These are phyloP conservation scores for Trachelus tabidus DNA, from an alignment of 2,888 invertebrate species.

Conservation along the genomic window DNA sequence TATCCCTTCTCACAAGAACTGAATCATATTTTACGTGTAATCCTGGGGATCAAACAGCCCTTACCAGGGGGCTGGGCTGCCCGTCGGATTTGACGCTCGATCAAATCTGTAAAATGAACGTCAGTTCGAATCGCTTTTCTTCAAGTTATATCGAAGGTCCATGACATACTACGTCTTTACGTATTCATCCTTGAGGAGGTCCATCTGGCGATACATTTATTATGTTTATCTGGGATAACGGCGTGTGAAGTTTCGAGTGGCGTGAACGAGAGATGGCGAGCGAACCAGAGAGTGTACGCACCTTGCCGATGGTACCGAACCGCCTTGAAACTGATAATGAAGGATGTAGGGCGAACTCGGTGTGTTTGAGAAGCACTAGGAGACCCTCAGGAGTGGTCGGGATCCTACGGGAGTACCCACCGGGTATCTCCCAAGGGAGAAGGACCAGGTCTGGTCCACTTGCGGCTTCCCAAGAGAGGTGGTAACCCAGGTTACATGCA, in stretches of 20 bases:
- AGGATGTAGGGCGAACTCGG: slow-evolving; percentile 40
- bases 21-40: neutral
- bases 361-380: slow-evolving; percentile 53
- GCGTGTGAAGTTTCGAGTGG: slow-evolving; percentile 43
- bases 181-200: neutral
- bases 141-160: neutral
- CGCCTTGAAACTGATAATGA: slow-evolving; percentile 32
- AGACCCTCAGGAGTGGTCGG: slow-evolving; percentile 49
- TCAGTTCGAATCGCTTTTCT: neutral
- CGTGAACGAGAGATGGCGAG: slow-evolving; percentile 25
- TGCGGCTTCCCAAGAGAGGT: slow-evolving; percentile 32
- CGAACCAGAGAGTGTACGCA: neutral
- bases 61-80: neutral
- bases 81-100: slow-evolving; percentile 16
- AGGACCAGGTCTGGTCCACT: slow-evolving; percentile 10
- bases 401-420: slow-evolving; percentile 41
- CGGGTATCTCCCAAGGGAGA: slow-evolving; percentile 32
- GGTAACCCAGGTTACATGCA: slow-evolving; percentile 57
- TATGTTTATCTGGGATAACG: slow-evolving; percentile 8
- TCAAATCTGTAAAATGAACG: slow-evolving; percentile 12
- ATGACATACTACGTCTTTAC: neutral
- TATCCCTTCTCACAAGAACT: neutral
- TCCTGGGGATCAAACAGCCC: neutral
- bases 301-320: neutral
- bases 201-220: neutral